Evolutionary conservation across 1,140 invertebrate species (phyloP), one percentile per base, ranked within the genome.

Genomic region (Medauroidea extradentata): DNA sequence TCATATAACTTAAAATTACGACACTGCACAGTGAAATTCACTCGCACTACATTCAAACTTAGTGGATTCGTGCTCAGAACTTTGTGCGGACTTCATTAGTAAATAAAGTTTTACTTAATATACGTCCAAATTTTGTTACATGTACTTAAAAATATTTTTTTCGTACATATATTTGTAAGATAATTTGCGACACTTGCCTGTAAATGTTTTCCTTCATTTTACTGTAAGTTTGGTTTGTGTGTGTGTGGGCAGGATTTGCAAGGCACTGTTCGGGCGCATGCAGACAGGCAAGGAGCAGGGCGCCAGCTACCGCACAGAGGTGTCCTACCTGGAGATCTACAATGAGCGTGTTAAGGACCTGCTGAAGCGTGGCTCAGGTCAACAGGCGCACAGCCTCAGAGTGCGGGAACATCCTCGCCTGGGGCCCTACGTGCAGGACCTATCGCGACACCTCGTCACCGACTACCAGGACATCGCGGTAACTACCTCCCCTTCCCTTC

Each of bases 361-460:
- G 41, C 74, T 95, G 9, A 85, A 87, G 16, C 76, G 81, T 53
- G 84, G 83, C 68, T 82, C 81, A 62, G 85, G 85, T 2, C 78
- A 59, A 38, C 60, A 64, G 44, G 64, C 53, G 11, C 85, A 91
- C 69, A 85, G 84, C 16, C 77, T 98, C 4, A 80, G 86, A 66
- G 94, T 98, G 19, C 78, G 96, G 13, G 95, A 98, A 76, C 94
- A 98, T 79, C 93, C 93, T 0, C 84, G 87, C 60, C 76, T 88
- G 42, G 96, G 96, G 4, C 94, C 94, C 0, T 98, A 97, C 71
- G 96, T 98, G 13, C 92, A 96, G 76, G 92, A 93, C 70, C 73
- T 93, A 44, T 92, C 90, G 0, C 88, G 83, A 69, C 90, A 91
- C 77, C 75, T 90, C n/a, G 91, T 94, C 7, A 89, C 88, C 1